Evolutionary conservation across 1,140 invertebrate species (phyloP).

Genomic region (Hesperophylax magnus): DNA sequence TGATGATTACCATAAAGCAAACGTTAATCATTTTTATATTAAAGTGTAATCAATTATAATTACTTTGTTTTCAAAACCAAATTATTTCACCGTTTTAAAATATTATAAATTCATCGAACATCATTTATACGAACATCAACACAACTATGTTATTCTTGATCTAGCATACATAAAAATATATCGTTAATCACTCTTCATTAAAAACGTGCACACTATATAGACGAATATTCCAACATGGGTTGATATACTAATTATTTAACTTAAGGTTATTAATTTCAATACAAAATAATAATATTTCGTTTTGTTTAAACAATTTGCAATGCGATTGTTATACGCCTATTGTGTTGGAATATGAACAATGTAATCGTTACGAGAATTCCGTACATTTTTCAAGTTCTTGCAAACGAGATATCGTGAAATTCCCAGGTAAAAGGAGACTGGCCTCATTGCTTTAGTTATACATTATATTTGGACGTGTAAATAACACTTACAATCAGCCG

Average conservation of each 20-base stretch:
- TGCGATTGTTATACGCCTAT: slow-evolving; percentile 16
- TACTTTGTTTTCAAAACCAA: not conserved
- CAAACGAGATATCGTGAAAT: slow-evolving; percentile 47
- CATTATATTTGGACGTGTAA: slow-evolving; percentile 35
- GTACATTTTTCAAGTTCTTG: slow-evolving; percentile 36
- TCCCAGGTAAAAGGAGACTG: slow-evolving; percentile 32
- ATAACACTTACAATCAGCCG: slow-evolving; percentile 25
- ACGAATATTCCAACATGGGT: slow-evolving; percentile 9
- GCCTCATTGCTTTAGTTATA: slow-evolving; percentile 40
- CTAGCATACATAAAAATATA: not conserved
- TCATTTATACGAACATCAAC: not conserved
- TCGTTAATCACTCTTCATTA: slow-evolving; percentile 20
- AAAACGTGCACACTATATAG: not conserved
- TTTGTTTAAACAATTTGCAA: slow-evolving; percentile 23
- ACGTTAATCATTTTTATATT: not conserved
- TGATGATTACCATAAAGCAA: not conserved
- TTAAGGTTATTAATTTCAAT: slow-evolving; percentile 2
- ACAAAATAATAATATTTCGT: slow-evolving; percentile 1
- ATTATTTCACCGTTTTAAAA: slow-evolving; percentile 14
- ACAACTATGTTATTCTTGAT: no score
- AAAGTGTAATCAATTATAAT: slow-evolving; percentile 21
- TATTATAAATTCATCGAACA: not conserved
- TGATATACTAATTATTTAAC: slow-evolving; percentile 16
- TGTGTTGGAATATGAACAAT: slow-evolving; percentile 29
- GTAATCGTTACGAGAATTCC: slow-evolving; percentile 10